These are phyloP conservation scores for Sebastes schlegelii DNA, from an alignment of 2,113 vertebrate genomes.

Conservation along the genomic window DNA sequence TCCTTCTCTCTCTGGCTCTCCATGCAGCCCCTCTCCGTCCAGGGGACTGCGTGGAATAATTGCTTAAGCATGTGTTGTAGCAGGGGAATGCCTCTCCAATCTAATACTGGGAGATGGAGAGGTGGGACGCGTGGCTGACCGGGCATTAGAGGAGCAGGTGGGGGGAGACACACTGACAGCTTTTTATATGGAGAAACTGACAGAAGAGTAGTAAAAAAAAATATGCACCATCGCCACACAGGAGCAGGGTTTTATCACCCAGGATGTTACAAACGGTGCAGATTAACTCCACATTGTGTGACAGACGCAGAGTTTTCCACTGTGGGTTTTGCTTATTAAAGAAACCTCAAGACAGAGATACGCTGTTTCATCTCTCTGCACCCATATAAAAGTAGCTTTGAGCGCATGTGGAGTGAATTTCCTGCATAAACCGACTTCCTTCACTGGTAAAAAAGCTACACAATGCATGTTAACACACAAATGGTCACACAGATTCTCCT, in stretches of 20 bases:
- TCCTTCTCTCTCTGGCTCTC: constrained; percentile 52
- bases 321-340: constrained; percentile 59
- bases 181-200: constrained; percentile 11
- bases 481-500: constrained; percentile 59
- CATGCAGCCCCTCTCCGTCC: constrained; percentile 62
- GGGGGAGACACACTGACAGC: constrained; percentile 49
- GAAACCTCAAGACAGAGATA: constrained; percentile 64
- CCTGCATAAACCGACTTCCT: constrained; percentile 71
- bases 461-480: constrained; percentile 39
- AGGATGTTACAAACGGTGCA: constrained; percentile 63
- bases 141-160: constrained; percentile 75
- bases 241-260: constrained; percentile 44
- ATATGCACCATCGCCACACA: constrained; percentile 16
- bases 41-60: constrained; percentile 79
- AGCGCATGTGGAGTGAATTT: constrained; percentile 77
- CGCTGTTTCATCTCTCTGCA: constrained; percentile 65
- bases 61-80: constrained; percentile 82
- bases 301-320: constrained; percentile 40
- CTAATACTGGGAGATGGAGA: constrained; percentile 45
- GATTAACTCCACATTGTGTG: constrained; percentile 50
- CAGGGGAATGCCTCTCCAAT: constrained; percentile 65
- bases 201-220: constrained; percentile 5
- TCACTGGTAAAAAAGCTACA: constrained; percentile 49
- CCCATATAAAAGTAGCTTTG: constrained; percentile 63
- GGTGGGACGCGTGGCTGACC: constrained; percentile 59